Conservation (phyloP, 2,888 invertebrate genomes). For the Mesoligia furuncula region DNA sequence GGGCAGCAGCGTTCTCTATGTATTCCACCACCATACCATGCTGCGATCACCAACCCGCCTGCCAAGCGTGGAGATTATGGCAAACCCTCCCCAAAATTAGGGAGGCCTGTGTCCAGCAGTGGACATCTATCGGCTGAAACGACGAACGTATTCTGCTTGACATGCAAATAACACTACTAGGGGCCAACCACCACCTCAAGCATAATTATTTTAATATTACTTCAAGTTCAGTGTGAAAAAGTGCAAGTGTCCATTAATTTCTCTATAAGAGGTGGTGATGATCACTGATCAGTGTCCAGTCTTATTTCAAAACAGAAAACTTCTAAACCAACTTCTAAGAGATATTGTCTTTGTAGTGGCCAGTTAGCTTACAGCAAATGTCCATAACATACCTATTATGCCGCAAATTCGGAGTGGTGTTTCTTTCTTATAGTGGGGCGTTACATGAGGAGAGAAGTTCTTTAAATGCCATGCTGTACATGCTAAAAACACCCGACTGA, state of each 20-base stretch:
- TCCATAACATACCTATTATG: slow-evolving; percentile 5
- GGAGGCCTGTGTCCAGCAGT: too few relatives aligned
- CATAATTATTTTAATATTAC: neutral
- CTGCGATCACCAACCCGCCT: too few relatives aligned
- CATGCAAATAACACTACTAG: neutral
- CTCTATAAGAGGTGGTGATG: neutral
- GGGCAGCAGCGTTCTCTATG: too few relatives aligned
- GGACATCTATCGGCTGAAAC: too few relatives aligned
- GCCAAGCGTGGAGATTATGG: too few relatives aligned
- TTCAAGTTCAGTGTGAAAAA: neutral
- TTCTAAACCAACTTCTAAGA: neutral
- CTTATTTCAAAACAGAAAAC: neutral
- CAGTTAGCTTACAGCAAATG: slow-evolving; percentile 1
- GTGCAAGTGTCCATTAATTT: neutral
- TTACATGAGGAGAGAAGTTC: neutral
- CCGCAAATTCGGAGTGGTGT: neutral
- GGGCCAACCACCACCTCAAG: too few relatives aligned
- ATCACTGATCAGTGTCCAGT: neutral
- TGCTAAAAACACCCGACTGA: neutral
- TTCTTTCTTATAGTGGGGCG: neutral
- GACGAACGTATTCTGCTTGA: too few relatives aligned
- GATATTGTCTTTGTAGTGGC: neutral
- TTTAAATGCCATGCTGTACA: neutral
- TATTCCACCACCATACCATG: too few relatives aligned
- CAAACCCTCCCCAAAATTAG: too few relatives aligned